Evolutionary conservation across 2,888 invertebrate genomes (phyloP).

Genomic region (Syritta pipiens): DNA sequence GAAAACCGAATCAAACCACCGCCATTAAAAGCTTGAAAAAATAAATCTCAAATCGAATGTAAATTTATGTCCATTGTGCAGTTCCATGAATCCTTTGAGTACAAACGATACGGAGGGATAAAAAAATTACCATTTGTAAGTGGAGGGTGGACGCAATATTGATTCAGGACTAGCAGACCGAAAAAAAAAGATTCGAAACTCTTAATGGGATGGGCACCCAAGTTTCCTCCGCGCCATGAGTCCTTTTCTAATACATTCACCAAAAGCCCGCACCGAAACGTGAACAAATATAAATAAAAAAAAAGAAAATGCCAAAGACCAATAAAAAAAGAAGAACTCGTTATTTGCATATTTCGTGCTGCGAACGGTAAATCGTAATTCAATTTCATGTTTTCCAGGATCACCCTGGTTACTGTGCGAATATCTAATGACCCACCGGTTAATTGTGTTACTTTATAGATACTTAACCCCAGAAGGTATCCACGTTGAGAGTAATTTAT

Average conservation of each 20-base stretch:
- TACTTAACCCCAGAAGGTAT: conserved; percentile 10
- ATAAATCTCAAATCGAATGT: conserved; percentile 20
- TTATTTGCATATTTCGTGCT: conserved; percentile 32
- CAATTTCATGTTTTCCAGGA: conserved; percentile 19
- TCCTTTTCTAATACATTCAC: neutral
- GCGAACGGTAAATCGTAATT: conserved; percentile 24
- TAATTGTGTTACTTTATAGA: neutral
- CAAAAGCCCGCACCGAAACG: no score
- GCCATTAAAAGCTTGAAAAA: neutral
- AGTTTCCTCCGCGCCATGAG: conserved; percentile 10
- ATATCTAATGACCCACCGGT: neutral
- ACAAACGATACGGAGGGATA: conserved; percentile 10
- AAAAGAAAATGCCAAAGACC: neutral
- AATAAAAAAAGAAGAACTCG: conserved; percentile 12
- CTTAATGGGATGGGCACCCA: neutral
- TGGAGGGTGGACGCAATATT: conserved; percentile 34
- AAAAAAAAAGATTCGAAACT: conserved; percentile 34
- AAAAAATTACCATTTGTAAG: conserved; percentile 28
- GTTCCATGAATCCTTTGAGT: conserved; percentile 24
- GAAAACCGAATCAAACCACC: no score
- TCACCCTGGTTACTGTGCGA: neutral
- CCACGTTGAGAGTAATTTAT: no score
- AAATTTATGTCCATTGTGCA: conserved; percentile 32
- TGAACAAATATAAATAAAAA: conserved; percentile 4
- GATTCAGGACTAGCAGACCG: conserved; percentile 51